Evolutionary conservation across 1,140 invertebrate genomes (phyloP).

Genomic region (Tribolium madens): DNA sequence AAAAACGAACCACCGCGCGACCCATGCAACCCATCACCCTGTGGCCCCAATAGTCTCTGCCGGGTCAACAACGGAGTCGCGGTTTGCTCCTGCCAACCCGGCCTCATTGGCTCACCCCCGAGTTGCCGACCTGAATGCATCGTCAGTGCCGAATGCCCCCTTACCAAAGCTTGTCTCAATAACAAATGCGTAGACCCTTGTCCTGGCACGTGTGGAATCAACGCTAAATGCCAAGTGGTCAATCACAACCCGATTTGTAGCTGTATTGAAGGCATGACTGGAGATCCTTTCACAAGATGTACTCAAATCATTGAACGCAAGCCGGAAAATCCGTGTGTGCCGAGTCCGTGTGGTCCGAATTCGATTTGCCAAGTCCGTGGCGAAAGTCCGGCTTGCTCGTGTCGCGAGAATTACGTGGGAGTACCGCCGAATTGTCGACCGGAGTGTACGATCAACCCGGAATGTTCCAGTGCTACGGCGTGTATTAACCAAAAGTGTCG

Average conservation of each 20-base stretch:
- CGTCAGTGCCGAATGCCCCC: conserved; percentile 78
- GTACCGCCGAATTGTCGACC: conserved; percentile 85
- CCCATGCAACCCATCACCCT: conserved; percentile 71
- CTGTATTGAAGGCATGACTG: conserved; percentile 76
- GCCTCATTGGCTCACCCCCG: conserved; percentile 80
- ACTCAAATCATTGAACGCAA: conserved; percentile 67
- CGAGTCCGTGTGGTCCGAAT: conserved; percentile 86
- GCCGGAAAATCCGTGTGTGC: conserved; percentile 78
- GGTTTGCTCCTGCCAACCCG: conserved; percentile 77
- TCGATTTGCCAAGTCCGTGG: conserved; percentile 80
- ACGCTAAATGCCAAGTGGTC: conserved; percentile 79
- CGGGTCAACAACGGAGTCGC: conserved; percentile 78
- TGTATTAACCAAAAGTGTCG: conserved; percentile 85
- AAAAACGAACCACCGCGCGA: conserved; percentile 45
- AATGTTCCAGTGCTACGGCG: conserved; percentile 82
- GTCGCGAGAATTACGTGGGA: conserved; percentile 81
- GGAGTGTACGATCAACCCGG: conserved; percentile 85
- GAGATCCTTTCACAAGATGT: conserved; percentile 79
- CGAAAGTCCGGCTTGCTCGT: conserved; percentile 82
- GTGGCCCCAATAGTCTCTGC: conserved; percentile 77
- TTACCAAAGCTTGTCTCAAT: conserved; percentile 76
- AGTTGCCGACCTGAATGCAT: conserved; percentile 79
- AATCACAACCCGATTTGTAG: conserved; percentile 83
- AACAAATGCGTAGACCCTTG: conserved; percentile 81
- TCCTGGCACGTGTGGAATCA: conserved; percentile 78